Conservation (phyloP, 2,888 invertebrate species). For the Lampropteryx suffumata region DNA sequence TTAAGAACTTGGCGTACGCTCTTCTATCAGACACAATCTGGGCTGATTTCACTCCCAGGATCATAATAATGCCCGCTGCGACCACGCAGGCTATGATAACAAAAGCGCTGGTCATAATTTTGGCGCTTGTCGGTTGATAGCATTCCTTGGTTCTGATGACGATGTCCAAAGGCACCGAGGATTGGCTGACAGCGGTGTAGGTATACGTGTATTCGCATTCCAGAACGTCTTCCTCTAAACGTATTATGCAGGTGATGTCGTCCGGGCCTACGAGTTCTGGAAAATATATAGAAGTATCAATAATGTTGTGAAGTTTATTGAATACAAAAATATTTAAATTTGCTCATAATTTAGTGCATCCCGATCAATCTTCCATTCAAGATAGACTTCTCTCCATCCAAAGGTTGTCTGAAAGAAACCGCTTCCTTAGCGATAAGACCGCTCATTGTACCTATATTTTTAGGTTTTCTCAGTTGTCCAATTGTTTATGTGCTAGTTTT, state of each 20-base stretch:
- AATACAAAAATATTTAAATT: no score
- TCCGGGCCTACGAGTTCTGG: constrained; percentile 46
- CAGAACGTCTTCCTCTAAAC: constrained; percentile 50
- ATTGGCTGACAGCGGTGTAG: constrained; percentile 55
- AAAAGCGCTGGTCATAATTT: constrained; percentile 58
- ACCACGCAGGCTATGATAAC: constrained; percentile 73
- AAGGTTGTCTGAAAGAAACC: no score
- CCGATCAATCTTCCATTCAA: no score
- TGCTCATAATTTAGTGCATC: no score
- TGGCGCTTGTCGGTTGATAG: constrained; percentile 61
- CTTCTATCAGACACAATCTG: constrained; percentile 75
- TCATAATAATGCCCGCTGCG: constrained; percentile 68
- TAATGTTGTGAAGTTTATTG: no score
- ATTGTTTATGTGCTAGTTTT: no score
- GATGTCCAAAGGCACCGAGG: constrained; percentile 61
- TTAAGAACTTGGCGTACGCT: constrained; percentile 78
- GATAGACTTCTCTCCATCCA: no score
- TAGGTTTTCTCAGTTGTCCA: no score
- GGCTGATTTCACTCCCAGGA: constrained; percentile 65
- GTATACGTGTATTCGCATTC: constrained; percentile 73
- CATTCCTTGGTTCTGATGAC: constrained; percentile 62
- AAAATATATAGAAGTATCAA: constrained; percentile 3
- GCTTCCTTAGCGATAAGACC: no score
- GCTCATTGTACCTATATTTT: no score
- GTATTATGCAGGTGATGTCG: constrained; percentile 61